Conservation (phyloP, 2,113 vertebrate genomes). For the Bucco capensis region DNA sequence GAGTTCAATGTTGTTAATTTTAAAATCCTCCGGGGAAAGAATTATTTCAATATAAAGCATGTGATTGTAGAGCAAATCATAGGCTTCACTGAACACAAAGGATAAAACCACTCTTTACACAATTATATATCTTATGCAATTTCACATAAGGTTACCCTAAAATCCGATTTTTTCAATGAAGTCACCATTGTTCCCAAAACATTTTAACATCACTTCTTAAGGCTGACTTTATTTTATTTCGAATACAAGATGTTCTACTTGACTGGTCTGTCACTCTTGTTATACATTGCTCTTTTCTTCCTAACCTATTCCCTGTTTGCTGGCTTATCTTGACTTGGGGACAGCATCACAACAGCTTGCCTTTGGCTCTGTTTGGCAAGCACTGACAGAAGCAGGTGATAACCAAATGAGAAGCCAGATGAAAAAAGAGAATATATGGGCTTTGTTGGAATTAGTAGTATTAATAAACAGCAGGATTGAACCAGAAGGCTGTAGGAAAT, state of each 20-base stretch:
- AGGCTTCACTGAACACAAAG: conserved; percentile 16
- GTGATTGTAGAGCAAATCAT: conserved; percentile 43
- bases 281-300: neutral
- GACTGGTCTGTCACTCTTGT: neutral
- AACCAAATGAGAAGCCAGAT: neutral
- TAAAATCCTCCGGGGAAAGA: conserved; percentile 43
- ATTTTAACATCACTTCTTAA: neutral
- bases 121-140: conserved; percentile 41
- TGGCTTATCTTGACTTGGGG: neutral
- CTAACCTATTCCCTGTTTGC: neutral
- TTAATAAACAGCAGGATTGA: neutral
- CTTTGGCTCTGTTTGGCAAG: neutral
- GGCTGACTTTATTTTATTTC: neutral
- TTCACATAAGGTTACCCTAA: conserved; percentile 6
- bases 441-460: neutral
- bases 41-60: conserved; percentile 60
- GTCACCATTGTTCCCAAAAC: neutral
- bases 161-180: conserved; percentile 20
- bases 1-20: conserved; percentile 27
- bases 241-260: neutral
- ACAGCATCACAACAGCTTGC: neutral
- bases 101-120: conserved; percentile 42
- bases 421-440: neutral
- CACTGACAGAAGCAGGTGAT: neutral
- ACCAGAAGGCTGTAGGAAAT: neutral